These are phyloP conservation scores for Conchocele bisecta DNA, from an alignment of 2,888 invertebrate genomes.

Conservation along the genomic window DNA sequence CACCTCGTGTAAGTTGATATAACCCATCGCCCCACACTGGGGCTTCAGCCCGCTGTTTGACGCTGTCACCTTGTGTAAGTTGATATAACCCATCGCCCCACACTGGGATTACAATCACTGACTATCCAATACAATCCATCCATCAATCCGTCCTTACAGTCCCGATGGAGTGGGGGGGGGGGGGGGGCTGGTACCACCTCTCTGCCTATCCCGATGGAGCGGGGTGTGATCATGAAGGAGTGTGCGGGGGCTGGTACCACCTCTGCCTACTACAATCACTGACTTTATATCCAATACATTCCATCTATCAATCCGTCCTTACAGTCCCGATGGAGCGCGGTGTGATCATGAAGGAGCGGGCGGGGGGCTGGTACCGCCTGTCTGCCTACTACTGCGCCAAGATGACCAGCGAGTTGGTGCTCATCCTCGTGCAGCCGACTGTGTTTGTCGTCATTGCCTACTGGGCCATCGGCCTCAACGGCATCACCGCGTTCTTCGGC, in stretches of 20 bases:
- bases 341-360: slow-evolving; percentile 91
- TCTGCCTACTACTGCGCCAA: slow-evolving; percentile 92
- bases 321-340: slow-evolving; percentile 91
- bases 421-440: slow-evolving; percentile 89
- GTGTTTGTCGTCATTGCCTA: slow-evolving; percentile 91
- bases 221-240: slow-evolving; percentile 91
- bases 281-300: too few species aligned
- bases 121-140: too few species aligned
- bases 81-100: too few species aligned
- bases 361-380: slow-evolving; percentile 90
- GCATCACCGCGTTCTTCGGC: slow-evolving; percentile 86
- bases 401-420: slow-evolving; percentile 91
- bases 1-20: too few species aligned
- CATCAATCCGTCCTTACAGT: slow-evolving; percentile 85
- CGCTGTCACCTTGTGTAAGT: slow-evolving; percentile 90
- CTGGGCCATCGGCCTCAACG: slow-evolving; percentile 89
- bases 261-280: too few species aligned
- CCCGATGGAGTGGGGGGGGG: too few species aligned
- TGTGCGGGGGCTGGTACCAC: slow-evolving; percentile 90
- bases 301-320: too few species aligned
- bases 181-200: too few species aligned
- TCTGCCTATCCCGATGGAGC: too few species aligned
- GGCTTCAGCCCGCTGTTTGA: slow-evolving; percentile 91
- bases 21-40: slow-evolving; percentile 91
- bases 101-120: too few species aligned